Evolutionary conservation across 92 coral and sea anemone species (phyloP), one percentile per base, ranked within the genome.

Genomic region (Epizoanthus fatuus): DNA sequence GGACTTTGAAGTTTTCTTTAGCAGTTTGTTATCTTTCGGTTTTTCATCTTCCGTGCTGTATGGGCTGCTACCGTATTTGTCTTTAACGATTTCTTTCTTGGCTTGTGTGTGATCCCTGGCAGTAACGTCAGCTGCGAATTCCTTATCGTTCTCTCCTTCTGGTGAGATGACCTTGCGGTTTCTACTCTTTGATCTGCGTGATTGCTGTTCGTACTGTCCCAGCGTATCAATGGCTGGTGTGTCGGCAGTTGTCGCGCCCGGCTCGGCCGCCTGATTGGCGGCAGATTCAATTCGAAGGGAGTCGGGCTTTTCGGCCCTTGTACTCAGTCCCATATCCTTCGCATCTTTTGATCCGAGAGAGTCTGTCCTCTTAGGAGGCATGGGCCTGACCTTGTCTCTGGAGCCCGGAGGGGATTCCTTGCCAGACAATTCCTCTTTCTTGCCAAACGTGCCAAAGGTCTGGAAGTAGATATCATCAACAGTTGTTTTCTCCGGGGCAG

Each of bases 181-280:
- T 51, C 98, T 90, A 62, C 96, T 95, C 25, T 95, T 90, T 42
- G 98, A 92, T 7, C 95, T 84, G 53, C 98, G 88, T 8, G 98
- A 79, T 52, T 95, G 98, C 63, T 95, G 98, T 47, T 94, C 98
- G 86, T 95, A 95, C 70, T 86, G 90, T 4, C 98, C 98, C 19
- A 95, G 89, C 11, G 96, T 92, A 81, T 95, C 96, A 47, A 95
- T 92, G 35, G 94, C 88, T 22, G 94, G 95, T 2, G 81, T 74
- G 53, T 84, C 88, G 80, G 58, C 81, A 63, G 80, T 85, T 13
- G 77, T 78, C 16, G 52, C 90, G 17, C 45, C 40, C n/a, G 88
- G 74, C 29, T 86, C 86, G 42, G 77, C 16, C 11, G 58, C 65
- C 19, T 88, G 70, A 19, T 44, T 58, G 13, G 56, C 60, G 15